phyloP scores from a whole-genome alignment of 2,888 invertebrate genomes.

The Eudasyphora cyanicolor region DNA sequence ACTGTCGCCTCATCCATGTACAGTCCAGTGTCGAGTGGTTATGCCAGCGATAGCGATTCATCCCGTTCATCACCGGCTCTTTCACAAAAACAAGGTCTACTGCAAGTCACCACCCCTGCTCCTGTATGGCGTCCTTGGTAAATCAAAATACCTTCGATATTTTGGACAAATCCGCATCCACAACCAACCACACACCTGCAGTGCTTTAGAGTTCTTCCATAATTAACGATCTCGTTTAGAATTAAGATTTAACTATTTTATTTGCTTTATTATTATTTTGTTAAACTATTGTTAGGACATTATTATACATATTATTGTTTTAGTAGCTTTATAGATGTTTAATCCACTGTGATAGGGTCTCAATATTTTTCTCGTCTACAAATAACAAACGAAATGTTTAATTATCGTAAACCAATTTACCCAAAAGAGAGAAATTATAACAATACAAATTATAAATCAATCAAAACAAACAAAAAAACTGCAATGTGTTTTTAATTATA shows the following conservation, averaged over 20 bases:
- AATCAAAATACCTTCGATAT: constrained; percentile 49
- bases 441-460: constrained; percentile 31
- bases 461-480: constrained; percentile 41
- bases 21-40: constrained; percentile 79
- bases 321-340: constrained; percentile 60
- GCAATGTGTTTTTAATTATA: constrained; percentile 21
- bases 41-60: constrained; percentile 77
- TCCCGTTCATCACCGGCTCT: constrained; percentile 60
- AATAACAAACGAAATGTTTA: constrained; percentile 33
- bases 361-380: constrained; percentile 24
- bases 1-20: constrained; percentile 56
- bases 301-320: constrained; percentile 44
- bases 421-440: constrained; percentile 22
- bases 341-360: constrained; percentile 64
- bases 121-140: constrained; percentile 78
- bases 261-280: constrained; percentile 58
- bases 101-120: constrained; percentile 68
- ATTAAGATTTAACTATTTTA: constrained; percentile 61
- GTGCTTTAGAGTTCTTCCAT: constrained; percentile 62
- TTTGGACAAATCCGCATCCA: no score
- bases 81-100: constrained; percentile 65
- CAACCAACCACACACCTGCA: constrained; percentile 33
- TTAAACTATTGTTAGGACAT: constrained; percentile 57
- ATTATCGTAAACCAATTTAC: background rate
- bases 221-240: constrained; percentile 61